Evolutionary conservation across 2,113 vertebrate genomes (phyloP).

Genomic region (Petrocephalus microphthalmus): DNA sequence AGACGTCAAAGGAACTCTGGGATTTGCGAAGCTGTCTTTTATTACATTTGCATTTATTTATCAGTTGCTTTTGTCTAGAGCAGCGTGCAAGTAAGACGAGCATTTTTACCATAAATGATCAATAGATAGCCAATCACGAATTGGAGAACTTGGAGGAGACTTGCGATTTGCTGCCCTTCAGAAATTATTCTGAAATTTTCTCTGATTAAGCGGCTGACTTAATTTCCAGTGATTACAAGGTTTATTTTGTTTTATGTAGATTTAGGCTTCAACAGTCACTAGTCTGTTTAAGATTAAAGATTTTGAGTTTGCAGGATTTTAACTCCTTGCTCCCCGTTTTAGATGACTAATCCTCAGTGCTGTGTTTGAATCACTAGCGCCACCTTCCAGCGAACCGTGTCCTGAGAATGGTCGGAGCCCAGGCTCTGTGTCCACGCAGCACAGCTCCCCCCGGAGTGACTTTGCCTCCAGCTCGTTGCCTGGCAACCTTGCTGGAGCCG

Average conservation of each 20-base stretch:
- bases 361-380: slow-evolving; percentile 18
- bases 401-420: slow-evolving; percentile 92
- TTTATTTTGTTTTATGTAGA: neutral
- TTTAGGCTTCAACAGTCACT: neutral
- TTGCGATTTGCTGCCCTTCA: neutral
- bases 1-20: neutral
- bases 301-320: neutral
- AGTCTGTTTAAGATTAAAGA: neutral
- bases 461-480: slow-evolving; percentile 66
- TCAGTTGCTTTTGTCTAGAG: neutral
- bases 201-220: neutral
- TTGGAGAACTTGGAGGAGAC: neutral
- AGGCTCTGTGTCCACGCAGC: slow-evolving; percentile 85
- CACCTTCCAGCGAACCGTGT: slow-evolving; percentile 74
- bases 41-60: neutral
- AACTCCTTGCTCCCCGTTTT: neutral
- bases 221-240: neutral
- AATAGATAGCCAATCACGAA: too few relatives aligned
- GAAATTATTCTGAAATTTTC: neutral
- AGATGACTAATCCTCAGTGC: neutral
- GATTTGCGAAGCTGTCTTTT: neutral
- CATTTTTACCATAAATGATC: neutral
- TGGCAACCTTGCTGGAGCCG: slow-evolving; percentile 56
- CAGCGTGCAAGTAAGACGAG: neutral
- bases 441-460: slow-evolving; percentile 94